Conservation (phyloP, 2,888 invertebrate species). For the Epirrita christyi region DNA sequence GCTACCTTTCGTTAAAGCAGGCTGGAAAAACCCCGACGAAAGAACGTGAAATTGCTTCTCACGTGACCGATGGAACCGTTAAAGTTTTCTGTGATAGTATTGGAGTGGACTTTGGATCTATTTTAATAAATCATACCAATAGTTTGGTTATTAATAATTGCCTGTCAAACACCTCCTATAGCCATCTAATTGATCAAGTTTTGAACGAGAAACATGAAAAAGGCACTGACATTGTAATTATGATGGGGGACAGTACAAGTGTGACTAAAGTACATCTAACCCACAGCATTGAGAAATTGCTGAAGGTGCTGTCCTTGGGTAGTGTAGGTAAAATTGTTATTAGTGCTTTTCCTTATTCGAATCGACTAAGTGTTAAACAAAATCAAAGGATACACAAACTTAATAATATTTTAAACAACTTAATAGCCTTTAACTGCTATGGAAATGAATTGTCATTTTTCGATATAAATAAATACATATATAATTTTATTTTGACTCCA, state of each 20-base stretch:
- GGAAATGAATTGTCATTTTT: neutral
- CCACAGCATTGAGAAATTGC: neutral
- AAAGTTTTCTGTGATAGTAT: no score
- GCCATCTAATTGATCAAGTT: neutral
- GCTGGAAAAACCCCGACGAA: neutral
- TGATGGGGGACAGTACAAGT: neutral
- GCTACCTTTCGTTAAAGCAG: neutral
- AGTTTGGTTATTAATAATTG: neutral
- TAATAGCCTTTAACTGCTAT: neutral
- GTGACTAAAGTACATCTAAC: neutral
- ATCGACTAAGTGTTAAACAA: neutral
- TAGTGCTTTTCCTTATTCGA: neutral
- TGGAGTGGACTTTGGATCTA: no score
- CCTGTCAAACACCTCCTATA: neutral
- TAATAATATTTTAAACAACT: neutral
- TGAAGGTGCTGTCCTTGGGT: neutral
- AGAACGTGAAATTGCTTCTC: neutral
- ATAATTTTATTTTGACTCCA: neutral
- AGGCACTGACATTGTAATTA: neutral
- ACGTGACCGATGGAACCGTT: no score
- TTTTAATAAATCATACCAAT: no score
- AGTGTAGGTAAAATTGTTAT: neutral
- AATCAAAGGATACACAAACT: neutral
- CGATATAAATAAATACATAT: neutral
- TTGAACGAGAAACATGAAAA: neutral